phyloP scores from a whole-genome alignment of 35 echinoderm and acorn worm species.

The Acanthaster planci region DNA sequence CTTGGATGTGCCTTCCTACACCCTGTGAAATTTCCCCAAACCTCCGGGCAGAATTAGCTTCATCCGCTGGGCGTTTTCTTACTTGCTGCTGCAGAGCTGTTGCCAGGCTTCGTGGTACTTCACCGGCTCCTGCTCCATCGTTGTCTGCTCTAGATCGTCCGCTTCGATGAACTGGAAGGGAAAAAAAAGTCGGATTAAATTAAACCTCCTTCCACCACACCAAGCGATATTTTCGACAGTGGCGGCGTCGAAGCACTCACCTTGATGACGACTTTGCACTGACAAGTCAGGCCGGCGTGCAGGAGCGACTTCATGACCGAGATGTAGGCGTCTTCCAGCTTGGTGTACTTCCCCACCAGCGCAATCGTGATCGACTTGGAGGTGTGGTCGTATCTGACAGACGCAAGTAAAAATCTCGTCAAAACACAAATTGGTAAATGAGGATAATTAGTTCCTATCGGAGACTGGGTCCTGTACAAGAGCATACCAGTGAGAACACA shows the following conservation, averaged over 20 bases:
- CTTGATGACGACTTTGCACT: conserved; percentile 72
- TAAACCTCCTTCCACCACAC: too few species aligned
- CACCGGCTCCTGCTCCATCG: conserved; percentile 66
- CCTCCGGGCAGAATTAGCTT: too few species aligned
- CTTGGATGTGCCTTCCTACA: too few species aligned
- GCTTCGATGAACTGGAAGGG: conserved; percentile 77
- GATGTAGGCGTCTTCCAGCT: conserved; percentile 95
- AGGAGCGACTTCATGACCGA: conserved; percentile 90
- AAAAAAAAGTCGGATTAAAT: background rate
- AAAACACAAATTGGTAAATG: too few species aligned
- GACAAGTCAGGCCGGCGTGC: conserved; percentile 84
- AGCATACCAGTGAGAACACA: background rate
- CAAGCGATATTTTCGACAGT: background rate
- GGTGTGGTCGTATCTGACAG: conserved; percentile 64
- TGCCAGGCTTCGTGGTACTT: conserved; percentile 93
- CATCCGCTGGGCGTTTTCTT: too few species aligned
- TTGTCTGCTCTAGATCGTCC: conserved; percentile 80
- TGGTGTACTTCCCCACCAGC: conserved; percentile 96
- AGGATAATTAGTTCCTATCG: too few species aligned
- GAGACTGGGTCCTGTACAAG: too few species aligned
- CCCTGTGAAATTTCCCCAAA: too few species aligned
- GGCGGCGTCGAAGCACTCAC: conserved; percentile 36
- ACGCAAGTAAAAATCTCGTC: background rate
- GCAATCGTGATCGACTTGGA: conserved; percentile 75
- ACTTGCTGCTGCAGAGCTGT: conserved; percentile 86